Evolutionary conservation across 2,797 vertebrate genomes (phyloP).

Genomic region (Peromyscus eremicus): DNA sequence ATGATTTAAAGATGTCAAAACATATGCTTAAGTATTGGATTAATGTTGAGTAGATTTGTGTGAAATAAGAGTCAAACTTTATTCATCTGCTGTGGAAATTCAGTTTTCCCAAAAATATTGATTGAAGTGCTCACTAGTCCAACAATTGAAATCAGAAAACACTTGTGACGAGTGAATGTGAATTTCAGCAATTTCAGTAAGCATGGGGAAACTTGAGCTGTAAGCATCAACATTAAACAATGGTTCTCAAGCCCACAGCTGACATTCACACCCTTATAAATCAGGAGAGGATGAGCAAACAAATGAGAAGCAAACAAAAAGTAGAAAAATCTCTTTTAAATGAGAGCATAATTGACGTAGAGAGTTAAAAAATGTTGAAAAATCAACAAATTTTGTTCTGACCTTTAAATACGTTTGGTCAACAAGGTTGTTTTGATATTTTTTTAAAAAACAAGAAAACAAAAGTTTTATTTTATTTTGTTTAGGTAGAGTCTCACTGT

Average conservation of each 20-base stretch:
- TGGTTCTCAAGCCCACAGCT: background rate
- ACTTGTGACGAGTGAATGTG: background rate
- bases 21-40: background rate
- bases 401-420: background rate
- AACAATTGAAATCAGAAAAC: background rate
- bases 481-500: background rate
- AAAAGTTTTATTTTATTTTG: background rate
- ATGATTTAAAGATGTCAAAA: background rate
- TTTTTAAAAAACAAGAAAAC: background rate
- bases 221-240: background rate
- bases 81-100: background rate
- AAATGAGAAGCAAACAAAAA: background rate
- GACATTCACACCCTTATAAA: background rate
- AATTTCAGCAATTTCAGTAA: background rate
- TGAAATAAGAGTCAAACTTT: background rate
- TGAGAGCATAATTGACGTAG: background rate
- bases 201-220: background rate
- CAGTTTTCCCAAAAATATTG: background rate
- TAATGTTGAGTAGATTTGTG: background rate
- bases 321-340: background rate
- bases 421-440: background rate
- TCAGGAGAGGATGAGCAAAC: background rate
- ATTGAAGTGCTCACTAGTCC: background rate
- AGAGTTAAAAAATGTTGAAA: background rate
- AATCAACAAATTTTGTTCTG: background rate